Evolutionary conservation across 1,140 invertebrate species (phyloP).

Genomic region (Zaprionus camerounensis): DNA sequence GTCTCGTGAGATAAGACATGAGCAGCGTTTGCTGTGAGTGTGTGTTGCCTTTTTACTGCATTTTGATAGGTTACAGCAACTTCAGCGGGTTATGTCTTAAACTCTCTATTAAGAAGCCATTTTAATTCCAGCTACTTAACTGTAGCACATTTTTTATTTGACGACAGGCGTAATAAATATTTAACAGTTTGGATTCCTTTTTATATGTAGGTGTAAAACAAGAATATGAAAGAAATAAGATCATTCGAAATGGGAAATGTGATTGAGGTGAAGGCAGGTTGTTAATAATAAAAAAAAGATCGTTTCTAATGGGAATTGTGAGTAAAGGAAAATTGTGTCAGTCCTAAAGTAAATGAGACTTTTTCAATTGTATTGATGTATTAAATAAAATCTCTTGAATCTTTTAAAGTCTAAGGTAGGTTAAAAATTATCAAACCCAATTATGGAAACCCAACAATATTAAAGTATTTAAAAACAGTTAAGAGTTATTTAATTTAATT

Average conservation of each 20-base stretch:
- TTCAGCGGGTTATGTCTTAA: slow-evolving; percentile 16
- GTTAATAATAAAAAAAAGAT: too few relatives aligned
- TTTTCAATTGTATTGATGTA: too few relatives aligned
- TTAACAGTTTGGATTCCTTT: background rate
- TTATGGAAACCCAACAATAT: too few relatives aligned
- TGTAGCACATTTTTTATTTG: slow-evolving; percentile 16
- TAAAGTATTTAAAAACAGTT: too few relatives aligned
- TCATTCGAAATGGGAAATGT: background rate
- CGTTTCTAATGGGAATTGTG: too few relatives aligned
- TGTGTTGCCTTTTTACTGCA: slow-evolving; percentile 19
- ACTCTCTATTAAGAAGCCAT: slow-evolving; percentile 30
- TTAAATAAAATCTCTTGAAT: too few relatives aligned
- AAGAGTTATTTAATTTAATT: too few relatives aligned
- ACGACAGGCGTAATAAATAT: slow-evolving; percentile 3
- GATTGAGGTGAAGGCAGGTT: background rate
- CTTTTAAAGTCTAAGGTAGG: too few relatives aligned
- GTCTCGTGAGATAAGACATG: slow-evolving; percentile 38
- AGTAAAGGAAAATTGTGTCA: too few relatives aligned
- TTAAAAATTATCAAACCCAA: too few relatives aligned
- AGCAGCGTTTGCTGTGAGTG: slow-evolving; percentile 4
- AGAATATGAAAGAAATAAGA: background rate
- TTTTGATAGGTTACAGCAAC: slow-evolving; percentile 21
- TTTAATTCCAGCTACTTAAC: slow-evolving; percentile 13
- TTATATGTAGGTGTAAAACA: background rate
- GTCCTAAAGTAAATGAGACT: too few relatives aligned